These are phyloP conservation scores for Craterocephalus amniculus DNA, from an alignment of 2,797 vertebrate genomes.

Conservation along the genomic window DNA sequence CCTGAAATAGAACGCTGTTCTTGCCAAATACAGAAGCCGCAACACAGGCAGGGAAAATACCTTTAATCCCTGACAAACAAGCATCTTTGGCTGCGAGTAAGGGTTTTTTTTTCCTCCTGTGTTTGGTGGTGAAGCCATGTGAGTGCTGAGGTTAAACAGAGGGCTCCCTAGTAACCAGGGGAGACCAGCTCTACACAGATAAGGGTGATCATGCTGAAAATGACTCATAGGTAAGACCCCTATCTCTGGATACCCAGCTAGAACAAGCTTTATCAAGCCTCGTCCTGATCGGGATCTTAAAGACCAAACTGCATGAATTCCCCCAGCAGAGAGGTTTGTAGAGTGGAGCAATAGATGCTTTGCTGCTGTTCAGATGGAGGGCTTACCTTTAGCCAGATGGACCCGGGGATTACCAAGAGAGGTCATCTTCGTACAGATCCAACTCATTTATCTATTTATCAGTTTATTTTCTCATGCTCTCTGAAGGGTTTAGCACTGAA, in stretches of 20 bases:
- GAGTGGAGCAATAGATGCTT: constrained; percentile 58
- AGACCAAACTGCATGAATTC: constrained; percentile 81
- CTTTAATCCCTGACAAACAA: constrained; percentile 83
- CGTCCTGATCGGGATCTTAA: constrained; percentile 83
- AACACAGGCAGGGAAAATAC: constrained; percentile 73
- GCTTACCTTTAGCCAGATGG: constrained; percentile 65
- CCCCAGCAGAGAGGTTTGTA: constrained; percentile 68
- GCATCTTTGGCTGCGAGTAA: constrained; percentile 75
- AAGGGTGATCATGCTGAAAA: constrained; percentile 87
- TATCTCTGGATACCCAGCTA: constrained; percentile 83
- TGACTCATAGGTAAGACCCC: constrained; percentile 86
- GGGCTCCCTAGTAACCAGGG: constrained; percentile 72
- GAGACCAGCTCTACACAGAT: constrained; percentile 83
- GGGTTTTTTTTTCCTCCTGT: constrained; percentile 33
- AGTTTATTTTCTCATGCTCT: constrained; percentile 37
- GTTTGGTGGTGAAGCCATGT: constrained; percentile 69
- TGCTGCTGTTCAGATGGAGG: constrained; percentile 62
- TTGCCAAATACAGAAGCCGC: constrained; percentile 75
- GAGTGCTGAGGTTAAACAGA: constrained; percentile 76
- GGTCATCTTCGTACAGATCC: constrained; percentile 58
- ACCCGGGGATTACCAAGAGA: constrained; percentile 50
- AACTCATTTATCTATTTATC: constrained; percentile 50
- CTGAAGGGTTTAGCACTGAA: constrained; percentile 37
- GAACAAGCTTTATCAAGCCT: constrained; percentile 85
- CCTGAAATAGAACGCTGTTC: constrained; percentile 65